Conservation (phyloP, 1,140 invertebrate species). For the Zelostemma sp. region DNA sequence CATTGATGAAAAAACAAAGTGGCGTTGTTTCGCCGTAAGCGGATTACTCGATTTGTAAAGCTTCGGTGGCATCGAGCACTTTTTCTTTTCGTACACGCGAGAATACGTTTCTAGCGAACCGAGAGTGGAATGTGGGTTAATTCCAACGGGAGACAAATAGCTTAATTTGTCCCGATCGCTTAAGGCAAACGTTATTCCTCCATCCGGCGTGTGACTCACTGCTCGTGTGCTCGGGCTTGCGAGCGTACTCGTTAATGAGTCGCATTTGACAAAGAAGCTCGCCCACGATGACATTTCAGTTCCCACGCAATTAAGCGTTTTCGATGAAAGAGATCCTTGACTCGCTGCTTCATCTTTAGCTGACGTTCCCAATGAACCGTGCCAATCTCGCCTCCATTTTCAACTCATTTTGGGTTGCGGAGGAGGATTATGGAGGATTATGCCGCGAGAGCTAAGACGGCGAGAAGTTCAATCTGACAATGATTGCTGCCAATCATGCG, state of each 20-base stretch:
- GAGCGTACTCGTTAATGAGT: conserved; percentile 30
- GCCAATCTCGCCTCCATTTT: too few species aligned
- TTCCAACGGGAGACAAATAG: conserved; percentile 59
- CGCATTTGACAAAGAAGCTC: conserved; percentile 39
- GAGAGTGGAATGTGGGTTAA: conserved; percentile 50
- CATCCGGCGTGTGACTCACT: conserved; percentile 59
- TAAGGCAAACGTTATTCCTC: conserved; percentile 58
- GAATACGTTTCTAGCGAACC: too few species aligned
- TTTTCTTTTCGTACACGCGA: conserved; percentile 13
- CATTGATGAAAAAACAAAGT: conserved; percentile 6
- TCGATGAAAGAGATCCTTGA: conserved; percentile 6
- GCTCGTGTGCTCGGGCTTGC: conserved; percentile 28
- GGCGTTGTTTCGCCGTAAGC: background rate
- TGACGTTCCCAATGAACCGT: too few species aligned
- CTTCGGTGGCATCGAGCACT: background rate
- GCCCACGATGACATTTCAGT: conserved; percentile 38
- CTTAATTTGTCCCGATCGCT: conserved; percentile 62
- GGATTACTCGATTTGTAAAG: background rate
- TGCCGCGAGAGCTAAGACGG: too few species aligned
- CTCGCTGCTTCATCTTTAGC: too few species aligned
- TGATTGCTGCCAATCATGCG: too few species aligned
- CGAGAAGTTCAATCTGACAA: too few species aligned
- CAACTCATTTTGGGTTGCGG: too few species aligned
- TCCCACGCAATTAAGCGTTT: conserved; percentile 37
- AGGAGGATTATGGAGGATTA: too few species aligned